Evolutionary conservation across 2,113 vertebrate species (phyloP).

Genomic region (Macrotus californicus): DNA sequence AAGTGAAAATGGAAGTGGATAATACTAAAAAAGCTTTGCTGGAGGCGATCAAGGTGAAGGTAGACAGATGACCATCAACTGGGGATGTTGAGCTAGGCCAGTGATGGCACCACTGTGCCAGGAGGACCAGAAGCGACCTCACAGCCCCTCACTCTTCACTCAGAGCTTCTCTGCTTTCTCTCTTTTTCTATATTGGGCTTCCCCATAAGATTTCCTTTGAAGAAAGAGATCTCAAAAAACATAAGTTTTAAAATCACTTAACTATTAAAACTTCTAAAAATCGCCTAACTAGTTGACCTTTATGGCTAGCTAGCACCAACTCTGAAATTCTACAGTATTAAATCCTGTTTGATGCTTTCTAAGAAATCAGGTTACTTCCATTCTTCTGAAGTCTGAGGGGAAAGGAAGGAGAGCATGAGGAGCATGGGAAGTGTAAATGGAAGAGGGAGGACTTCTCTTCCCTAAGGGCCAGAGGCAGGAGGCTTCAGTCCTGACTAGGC

Average conservation of each 20-base stretch:
- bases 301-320: neutral
- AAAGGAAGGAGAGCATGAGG: neutral
- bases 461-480: neutral
- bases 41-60: neutral
- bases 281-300: conserved; percentile 36
- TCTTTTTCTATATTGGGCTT: conserved; percentile 7
- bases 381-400: neutral
- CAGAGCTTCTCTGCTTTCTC: neutral
- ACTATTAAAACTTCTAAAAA: neutral
- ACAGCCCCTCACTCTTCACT: neutral
- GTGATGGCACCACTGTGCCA: rapidly evolving
- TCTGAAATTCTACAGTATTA: conserved; percentile 15
- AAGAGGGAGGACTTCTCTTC: neutral
- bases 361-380: conserved; percentile 7
- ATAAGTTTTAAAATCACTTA: conserved; percentile 17
- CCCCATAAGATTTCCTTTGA: conserved; percentile 18
- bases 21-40: neutral
- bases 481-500: neutral
- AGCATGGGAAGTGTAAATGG: neutral
- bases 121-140: neutral
- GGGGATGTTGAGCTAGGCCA: neutral
- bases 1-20: neutral
- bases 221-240: conserved; percentile 2
- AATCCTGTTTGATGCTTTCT: conserved; percentile 38
- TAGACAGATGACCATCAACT: neutral